These are phyloP conservation scores for Agrotis exclamationis DNA, from an alignment of 2,888 invertebrate genomes.

Conservation along the genomic window DNA sequence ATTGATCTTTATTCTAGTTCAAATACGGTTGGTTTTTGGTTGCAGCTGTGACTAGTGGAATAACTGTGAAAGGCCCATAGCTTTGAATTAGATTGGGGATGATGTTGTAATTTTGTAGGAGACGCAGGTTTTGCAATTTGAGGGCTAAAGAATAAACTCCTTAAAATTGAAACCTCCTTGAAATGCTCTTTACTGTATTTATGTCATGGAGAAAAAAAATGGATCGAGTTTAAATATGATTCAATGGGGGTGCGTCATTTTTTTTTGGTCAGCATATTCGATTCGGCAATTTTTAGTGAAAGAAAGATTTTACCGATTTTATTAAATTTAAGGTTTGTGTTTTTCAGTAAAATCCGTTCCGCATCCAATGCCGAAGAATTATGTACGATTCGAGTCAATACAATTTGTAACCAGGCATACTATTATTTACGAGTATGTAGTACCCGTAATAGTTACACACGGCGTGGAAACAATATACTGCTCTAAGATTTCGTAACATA, in stretches of 20 bases:
- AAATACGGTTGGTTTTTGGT: background rate
- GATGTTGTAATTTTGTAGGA: background rate
- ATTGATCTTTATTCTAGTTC: background rate
- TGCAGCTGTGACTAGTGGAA: background rate
- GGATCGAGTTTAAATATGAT: too few relatives aligned
- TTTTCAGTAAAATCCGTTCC: background rate
- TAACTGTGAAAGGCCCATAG: background rate
- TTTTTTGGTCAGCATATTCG: background rate
- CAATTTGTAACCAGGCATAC: background rate
- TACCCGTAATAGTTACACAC: background rate
- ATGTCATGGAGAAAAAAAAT: too few relatives aligned
- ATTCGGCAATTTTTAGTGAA: background rate
- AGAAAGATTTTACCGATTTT: too few relatives aligned
- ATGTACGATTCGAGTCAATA: background rate
- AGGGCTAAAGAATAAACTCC: background rate
- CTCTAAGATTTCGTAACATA: background rate
- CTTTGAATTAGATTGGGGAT: background rate
- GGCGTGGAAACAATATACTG: conserved; percentile 1
- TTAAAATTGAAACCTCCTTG: too few relatives aligned
- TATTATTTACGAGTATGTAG: background rate
- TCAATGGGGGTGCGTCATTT: background rate
- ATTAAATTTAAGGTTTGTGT: too few relatives aligned
- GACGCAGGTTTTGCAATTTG: background rate
- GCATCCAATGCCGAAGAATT: background rate
- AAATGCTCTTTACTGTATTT: too few relatives aligned